These are phyloP conservation scores for Sturmia bella DNA, from an alignment of 2,888 invertebrate genomes.

Conservation along the genomic window DNA sequence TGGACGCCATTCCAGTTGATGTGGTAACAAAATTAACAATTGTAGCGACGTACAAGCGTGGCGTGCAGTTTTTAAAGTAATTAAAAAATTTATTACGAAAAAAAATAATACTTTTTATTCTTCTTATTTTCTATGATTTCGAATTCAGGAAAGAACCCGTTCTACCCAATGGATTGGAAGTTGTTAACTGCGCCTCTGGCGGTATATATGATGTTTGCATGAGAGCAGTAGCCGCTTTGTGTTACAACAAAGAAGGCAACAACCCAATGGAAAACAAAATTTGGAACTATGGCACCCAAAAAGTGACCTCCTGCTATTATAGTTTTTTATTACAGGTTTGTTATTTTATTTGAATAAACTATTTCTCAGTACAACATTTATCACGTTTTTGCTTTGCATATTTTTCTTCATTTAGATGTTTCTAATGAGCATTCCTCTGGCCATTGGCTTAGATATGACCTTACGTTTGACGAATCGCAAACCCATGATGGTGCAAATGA, in stretches of 20 bases:
- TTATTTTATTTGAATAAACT: background rate
- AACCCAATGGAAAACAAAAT: conserved; percentile 50
- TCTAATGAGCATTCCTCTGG: conserved; percentile 3
- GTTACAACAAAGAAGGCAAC: background rate
- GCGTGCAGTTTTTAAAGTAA: conserved; percentile 76
- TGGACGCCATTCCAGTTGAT: conserved; percentile 93
- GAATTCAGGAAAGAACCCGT: conserved; percentile 16
- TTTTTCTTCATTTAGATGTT: background rate
- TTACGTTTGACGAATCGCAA: background rate
- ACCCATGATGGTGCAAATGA: background rate
- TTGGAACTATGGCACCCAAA: conserved; percentile 16
- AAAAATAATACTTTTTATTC: background rate
- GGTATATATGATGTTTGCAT: background rate
- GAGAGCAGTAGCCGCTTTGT: rapidly evolving
- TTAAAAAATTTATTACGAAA: background rate
- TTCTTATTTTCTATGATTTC: background rate
- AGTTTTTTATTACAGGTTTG: conserved; percentile 18
- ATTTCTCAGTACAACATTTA: too few relatives aligned
- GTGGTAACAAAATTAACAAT: conserved; percentile 88
- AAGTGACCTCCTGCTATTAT: background rate
- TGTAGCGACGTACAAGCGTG: conserved; percentile 87
- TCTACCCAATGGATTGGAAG: conserved; percentile 24
- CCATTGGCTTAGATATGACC: background rate
- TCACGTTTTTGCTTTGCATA: background rate
- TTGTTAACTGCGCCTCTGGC: conserved; percentile 34